Percentiles rank a stretch among this genome's conserved stretches.
These are phyloP conservation scores for Chaunax sp. DNA, from an alignment of 2,797 vertebrate species.

Conservation along the genomic window DNA sequence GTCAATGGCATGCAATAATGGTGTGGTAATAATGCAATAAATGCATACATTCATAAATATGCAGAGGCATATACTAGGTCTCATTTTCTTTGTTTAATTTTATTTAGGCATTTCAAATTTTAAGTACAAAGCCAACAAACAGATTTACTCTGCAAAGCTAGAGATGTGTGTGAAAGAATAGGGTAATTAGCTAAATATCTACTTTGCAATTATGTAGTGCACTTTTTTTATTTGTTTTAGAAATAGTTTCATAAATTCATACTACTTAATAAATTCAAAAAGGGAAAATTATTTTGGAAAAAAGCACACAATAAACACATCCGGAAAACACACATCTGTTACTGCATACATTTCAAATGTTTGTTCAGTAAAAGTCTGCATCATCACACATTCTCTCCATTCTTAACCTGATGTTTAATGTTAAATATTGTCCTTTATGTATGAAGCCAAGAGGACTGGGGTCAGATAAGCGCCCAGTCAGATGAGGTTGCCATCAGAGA, in stretches of 20 bases:
- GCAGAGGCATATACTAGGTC: neutral
- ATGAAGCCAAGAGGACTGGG: conserved; percentile 92
- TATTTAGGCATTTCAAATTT: neutral
- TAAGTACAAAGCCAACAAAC: neutral
- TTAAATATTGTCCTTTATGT: conserved; percentile 40
- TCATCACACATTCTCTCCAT: neutral
- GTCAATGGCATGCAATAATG: neutral
- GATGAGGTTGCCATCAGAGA: conserved; percentile 92
- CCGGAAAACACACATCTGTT: neutral
- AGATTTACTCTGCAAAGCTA: too few relatives aligned
- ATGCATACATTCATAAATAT: neutral
- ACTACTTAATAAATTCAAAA: too few relatives aligned
- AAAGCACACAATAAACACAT: neutral
- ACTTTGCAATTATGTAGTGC: too few relatives aligned
- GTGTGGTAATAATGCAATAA: neutral
- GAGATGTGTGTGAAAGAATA: too few relatives aligned
- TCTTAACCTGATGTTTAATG: neutral
- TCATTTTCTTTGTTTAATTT: neutral
- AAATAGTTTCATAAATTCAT: too few relatives aligned
- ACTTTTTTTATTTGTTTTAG: too few relatives aligned
- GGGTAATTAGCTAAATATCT: too few relatives aligned
- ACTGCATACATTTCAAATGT: neutral
- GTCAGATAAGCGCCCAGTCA: conserved; percentile 89
- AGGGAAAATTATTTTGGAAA: too few relatives aligned
- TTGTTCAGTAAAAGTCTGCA: neutral